A percentile compares a stretch with the other conserved stretches of the same genome.
These are phyloP conservation scores for Anaspis maculata DNA, from an alignment of 2,888 invertebrate species.

Conservation along the genomic window DNA sequence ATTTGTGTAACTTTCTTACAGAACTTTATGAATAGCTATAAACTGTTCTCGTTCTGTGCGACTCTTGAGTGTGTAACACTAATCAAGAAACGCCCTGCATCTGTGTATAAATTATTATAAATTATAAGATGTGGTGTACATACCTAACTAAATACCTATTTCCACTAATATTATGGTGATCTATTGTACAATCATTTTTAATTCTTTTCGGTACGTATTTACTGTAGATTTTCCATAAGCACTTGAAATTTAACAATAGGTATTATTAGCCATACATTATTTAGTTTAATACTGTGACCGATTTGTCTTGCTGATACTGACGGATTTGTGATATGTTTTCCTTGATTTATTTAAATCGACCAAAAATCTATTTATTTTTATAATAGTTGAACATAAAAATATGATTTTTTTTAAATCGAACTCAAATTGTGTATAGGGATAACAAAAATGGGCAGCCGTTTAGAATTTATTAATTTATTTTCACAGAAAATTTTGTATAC, in stretches of 20 bases:
- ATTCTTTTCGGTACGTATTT: no score
- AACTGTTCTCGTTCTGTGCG: no score
- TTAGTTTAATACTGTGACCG: neutral
- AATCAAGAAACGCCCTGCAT: no score
- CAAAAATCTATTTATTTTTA: conserved; percentile 15
- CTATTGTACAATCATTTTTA: conserved; percentile 27
- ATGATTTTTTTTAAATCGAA: conserved; percentile 8
- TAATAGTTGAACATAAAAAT: neutral
- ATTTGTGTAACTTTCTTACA: no score
- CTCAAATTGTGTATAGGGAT: neutral
- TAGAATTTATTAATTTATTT: no score
- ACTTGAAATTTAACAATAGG: neutral
- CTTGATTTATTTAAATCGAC: conserved; percentile 6
- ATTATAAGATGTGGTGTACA: conserved; percentile 9
- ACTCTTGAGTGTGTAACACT: no score
- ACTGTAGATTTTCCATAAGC: conserved; percentile 24
- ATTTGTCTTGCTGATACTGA: no score
- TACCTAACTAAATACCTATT: no score
- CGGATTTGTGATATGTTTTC: conserved; percentile 12
- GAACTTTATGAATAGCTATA: no score
- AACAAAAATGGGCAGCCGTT: no score
- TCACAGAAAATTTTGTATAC: no score
- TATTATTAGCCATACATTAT: neutral
- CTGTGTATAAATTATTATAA: conserved; percentile 3
- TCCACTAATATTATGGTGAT: conserved; percentile 6